Conservation (phyloP, 2,888 invertebrate species). For the Limnephilus auricula region DNA sequence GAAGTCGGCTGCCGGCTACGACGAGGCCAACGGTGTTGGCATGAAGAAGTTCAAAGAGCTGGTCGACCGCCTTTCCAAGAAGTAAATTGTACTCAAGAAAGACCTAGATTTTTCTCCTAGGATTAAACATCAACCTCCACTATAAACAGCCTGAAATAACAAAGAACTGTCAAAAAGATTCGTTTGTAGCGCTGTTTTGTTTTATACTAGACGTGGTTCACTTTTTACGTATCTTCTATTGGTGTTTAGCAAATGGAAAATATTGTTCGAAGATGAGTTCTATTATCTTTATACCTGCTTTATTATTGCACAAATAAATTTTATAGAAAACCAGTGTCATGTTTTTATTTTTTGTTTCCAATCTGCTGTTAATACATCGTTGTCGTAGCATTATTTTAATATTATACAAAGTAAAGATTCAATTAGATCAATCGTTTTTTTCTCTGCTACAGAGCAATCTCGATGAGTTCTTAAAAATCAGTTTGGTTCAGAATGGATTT, state of each 20-base stretch:
- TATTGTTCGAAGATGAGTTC: constrained; percentile 24
- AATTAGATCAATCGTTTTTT: too few species aligned
- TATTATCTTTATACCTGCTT: constrained; percentile 26
- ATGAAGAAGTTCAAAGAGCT: constrained; percentile 68
- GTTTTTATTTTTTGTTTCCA: not conserved
- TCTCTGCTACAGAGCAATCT: too few species aligned
- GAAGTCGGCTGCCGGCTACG: constrained; percentile 77
- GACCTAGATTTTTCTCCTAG: not conserved
- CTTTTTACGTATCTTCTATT: constrained; percentile 11
- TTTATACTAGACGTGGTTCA: not conserved
- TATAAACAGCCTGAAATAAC: not conserved
- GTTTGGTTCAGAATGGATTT: too few species aligned
- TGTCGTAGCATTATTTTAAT: too few species aligned
- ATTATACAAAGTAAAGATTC: too few species aligned
- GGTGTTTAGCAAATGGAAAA: not conserved
- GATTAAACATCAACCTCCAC: constrained; percentile 8
- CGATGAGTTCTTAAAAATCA: too few species aligned
- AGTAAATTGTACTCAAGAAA: constrained; percentile 63
- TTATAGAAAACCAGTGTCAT: not conserved
- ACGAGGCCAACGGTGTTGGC: constrained; percentile 67
- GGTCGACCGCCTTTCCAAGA: constrained; percentile 67
- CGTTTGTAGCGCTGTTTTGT: not conserved
- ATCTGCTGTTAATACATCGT: not conserved
- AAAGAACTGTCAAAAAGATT: not conserved
- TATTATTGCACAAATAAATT: constrained; percentile 27